These are phyloP conservation scores for Agriopis leucophaearia DNA, from an alignment of 2,888 invertebrate genomes.

Conservation along the genomic window DNA sequence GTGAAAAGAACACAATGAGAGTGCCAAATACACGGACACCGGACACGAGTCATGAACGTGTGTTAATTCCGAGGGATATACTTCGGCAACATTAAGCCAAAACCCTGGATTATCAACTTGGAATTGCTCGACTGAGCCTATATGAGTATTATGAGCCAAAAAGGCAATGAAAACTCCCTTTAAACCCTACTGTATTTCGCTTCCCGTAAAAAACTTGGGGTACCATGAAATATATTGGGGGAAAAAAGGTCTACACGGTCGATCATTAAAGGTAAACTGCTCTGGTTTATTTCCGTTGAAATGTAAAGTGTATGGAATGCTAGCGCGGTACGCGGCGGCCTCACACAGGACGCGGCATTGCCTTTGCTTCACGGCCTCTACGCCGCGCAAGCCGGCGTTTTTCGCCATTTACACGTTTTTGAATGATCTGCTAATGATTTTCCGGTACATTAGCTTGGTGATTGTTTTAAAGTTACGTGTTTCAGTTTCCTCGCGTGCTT, in stretches of 20 bases:
- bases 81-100: constrained; percentile 75
- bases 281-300: constrained; percentile 75
- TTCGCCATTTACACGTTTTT: constrained; percentile 52
- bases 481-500: constrained; percentile 39
- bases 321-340: constrained; percentile 60
- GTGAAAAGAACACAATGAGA: constrained; percentile 66
- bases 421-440: constrained; percentile 48
- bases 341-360: constrained; percentile 32
- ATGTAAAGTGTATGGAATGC: constrained; percentile 73
- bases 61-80: constrained; percentile 73
- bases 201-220: constrained; percentile 80
- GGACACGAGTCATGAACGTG: constrained; percentile 60
- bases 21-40: constrained; percentile 53
- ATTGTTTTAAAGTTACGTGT: constrained; percentile 45
- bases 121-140: constrained; percentile 74
- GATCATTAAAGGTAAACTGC: constrained; percentile 81
- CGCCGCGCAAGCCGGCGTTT: constrained; percentile 38
- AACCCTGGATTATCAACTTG: constrained; percentile 80
- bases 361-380: neutral
- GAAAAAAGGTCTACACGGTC: constrained; percentile 76
- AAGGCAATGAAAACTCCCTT: constrained; percentile 79
- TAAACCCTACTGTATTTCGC: constrained; percentile 77
- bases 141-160: constrained; percentile 80
- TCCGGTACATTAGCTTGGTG: constrained; percentile 43
- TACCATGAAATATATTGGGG: constrained; percentile 77